phyloP scores from a whole-genome alignment of 2,888 invertebrate species.

The Thereva unica region DNA sequence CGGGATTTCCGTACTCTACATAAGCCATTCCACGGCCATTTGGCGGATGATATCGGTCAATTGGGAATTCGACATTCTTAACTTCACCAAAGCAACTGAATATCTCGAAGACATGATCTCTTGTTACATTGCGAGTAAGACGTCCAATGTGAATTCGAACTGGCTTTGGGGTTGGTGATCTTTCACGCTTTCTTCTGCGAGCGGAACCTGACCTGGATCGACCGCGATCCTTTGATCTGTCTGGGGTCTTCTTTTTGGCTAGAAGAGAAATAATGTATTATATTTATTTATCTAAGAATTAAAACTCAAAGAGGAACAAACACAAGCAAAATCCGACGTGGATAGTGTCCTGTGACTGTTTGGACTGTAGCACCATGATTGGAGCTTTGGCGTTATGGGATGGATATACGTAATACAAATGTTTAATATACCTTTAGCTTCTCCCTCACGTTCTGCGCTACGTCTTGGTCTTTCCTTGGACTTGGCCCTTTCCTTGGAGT shows the following conservation, averaged over 20 bases:
- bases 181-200: constrained; percentile 72
- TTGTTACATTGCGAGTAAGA: constrained; percentile 88
- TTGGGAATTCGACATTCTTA: constrained; percentile 86
- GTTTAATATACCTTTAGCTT: constrained; percentile 11
- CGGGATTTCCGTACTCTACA: constrained; percentile 90
- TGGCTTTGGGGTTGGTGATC: constrained; percentile 88
- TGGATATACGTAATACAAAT: no score
- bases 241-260: constrained; percentile 44
- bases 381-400: no score
- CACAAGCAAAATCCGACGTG: no score
- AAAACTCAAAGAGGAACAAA: no score
- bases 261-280: background rate
- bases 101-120: constrained; percentile 88
- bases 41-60: constrained; percentile 84
- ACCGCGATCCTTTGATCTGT: constrained; percentile 48
- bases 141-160: constrained; percentile 93
- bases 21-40: constrained; percentile 93
- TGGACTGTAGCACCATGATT: no score
- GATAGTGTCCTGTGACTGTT: no score
- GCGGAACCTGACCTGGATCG: constrained; percentile 63
- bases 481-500: constrained; percentile 54
- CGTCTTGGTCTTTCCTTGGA: constrained; percentile 36
- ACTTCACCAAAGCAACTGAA: constrained; percentile 87
- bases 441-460: constrained; percentile 39
- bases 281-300: background rate